Percentiles rank a stretch among this genome's conserved stretches.
These are phyloP conservation scores for Pseudorhombus dupliciocellatus DNA, from an alignment of 2,113 vertebrate species.

Conservation along the genomic window DNA sequence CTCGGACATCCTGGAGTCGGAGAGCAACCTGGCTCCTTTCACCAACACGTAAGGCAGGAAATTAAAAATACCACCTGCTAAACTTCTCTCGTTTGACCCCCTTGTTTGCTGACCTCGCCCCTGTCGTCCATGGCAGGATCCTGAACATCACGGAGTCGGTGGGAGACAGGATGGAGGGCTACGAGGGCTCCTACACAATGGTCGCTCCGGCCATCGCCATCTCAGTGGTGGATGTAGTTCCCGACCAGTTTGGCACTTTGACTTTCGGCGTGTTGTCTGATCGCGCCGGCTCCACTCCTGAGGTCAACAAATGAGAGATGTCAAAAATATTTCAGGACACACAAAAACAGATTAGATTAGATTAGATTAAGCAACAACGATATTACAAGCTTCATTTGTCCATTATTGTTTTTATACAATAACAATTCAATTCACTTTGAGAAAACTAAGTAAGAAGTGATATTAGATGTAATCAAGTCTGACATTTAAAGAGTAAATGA, in stretches of 20 bases:
- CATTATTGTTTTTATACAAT: too few species aligned
- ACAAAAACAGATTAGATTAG: too few species aligned
- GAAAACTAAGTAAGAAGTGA: too few species aligned
- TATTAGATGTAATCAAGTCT: background rate
- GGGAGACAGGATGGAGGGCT: constrained; percentile 83
- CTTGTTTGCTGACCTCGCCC: background rate
- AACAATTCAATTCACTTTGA: too few species aligned
- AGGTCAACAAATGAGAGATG: constrained; percentile 71
- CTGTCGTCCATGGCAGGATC: constrained; percentile 77
- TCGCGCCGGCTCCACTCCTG: constrained; percentile 60
- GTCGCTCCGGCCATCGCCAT: constrained; percentile 75
- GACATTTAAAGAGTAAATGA: background rate
- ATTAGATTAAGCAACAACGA: too few species aligned
- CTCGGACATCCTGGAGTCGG: constrained; percentile 75
- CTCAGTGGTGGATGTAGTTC: constrained; percentile 76
- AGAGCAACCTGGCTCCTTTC: constrained; percentile 75
- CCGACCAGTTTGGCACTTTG: constrained; percentile 75
- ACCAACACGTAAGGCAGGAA: constrained; percentile 77
- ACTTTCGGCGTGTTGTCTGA: constrained; percentile 83
- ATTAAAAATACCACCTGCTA: background rate
- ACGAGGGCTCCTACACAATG: constrained; percentile 72
- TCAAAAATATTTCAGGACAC: too few species aligned
- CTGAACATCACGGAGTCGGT: constrained; percentile 82
- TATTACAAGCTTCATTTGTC: too few species aligned
- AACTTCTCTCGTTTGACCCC: background rate